Conservation (phyloP, 2,113 vertebrate genomes). For the Nibea albiflora region DNA sequence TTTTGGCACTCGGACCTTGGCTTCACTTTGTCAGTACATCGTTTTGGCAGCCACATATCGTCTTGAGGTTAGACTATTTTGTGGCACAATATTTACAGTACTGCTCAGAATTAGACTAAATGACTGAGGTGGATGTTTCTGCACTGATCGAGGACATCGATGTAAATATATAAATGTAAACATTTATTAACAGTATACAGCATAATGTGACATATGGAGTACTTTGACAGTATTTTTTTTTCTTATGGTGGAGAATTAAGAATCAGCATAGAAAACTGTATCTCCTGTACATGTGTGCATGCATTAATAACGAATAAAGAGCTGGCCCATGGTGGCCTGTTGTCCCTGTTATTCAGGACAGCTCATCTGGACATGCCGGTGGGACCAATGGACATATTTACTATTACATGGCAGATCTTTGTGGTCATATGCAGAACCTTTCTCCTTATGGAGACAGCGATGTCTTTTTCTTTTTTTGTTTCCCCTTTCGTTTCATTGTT, state of each 20-base stretch:
- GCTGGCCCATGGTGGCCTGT: neutral
- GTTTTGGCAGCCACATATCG: too few relatives aligned
- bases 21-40: too few relatives aligned
- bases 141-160: neutral
- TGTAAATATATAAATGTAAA: too few relatives aligned
- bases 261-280: neutral
- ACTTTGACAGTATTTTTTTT: too few relatives aligned
- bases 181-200: neutral
- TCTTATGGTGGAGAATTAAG: neutral
- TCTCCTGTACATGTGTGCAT: neutral
- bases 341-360: neutral
- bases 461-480: neutral
- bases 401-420: neutral
- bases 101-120: neutral
- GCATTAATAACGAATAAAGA: neutral
- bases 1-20: too few relatives aligned
- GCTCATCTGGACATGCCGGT: neutral
- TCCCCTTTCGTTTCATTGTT: too few relatives aligned
- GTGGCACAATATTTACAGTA: neutral
- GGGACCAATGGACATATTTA: neutral
- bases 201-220: neutral
- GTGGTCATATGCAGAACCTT: neutral
- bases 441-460: too few relatives aligned
- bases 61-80: neutral
- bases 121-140: neutral